Evolutionary conservation across 2,888 invertebrate genomes (phyloP).

Genomic region (Xestia sexstrigata): DNA sequence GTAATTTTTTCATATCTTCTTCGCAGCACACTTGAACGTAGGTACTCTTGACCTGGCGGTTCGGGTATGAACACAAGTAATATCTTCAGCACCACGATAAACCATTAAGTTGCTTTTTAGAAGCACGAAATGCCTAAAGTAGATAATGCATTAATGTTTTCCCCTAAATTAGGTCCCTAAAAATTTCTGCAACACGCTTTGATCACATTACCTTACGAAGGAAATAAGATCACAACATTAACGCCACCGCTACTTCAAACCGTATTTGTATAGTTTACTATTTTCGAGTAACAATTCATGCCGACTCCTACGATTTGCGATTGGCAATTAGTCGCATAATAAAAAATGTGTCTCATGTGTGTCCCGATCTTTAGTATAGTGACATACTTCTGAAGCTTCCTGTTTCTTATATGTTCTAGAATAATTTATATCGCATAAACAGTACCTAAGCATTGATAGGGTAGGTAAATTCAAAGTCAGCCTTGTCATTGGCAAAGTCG

Average conservation of each 20-base stretch:
- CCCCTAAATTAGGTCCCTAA: no score
- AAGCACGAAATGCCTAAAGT: not conserved
- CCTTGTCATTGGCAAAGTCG: not conserved
- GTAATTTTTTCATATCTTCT: no score
- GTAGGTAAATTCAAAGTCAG: not conserved
- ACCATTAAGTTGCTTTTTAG: not conserved
- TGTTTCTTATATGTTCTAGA: not conserved
- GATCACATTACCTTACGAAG: not conserved
- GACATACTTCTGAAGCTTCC: not conserved
- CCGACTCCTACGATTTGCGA: not conserved
- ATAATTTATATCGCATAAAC: not conserved
- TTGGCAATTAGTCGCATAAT: not conserved
- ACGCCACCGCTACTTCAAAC: no score
- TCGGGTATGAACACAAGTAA: not conserved
- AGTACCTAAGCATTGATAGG: not conserved
- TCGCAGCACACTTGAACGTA: no score
- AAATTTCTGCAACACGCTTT: no score
- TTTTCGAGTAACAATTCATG: not conserved
- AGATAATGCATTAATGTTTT: no score
- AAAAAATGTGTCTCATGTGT: no score
- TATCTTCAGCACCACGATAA: not conserved
- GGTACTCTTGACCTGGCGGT: no score
- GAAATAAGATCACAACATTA: not conserved
- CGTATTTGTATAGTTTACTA: not conserved
- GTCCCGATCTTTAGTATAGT: not conserved